Conservation (phyloP, 2,113 vertebrate genomes). For the Catharus fuscescens region DNA sequence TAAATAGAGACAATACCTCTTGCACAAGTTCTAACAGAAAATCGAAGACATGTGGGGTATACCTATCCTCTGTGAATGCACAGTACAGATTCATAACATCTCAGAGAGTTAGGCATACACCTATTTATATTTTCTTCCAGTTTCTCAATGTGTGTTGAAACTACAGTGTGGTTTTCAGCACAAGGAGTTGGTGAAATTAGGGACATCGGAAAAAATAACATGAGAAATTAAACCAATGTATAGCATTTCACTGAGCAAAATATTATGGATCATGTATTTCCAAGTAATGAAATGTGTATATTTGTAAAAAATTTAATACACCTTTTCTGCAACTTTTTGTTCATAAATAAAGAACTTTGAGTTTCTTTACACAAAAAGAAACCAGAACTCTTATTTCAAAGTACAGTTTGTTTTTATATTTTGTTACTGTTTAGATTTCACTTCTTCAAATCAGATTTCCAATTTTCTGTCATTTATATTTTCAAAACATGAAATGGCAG, state of each 20-base stretch:
- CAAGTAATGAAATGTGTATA: background rate
- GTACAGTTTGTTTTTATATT: too few species aligned
- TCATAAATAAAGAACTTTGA: background rate
- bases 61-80: background rate
- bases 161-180: background rate
- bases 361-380: background rate
- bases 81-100: background rate
- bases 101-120: background rate
- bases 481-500: background rate
- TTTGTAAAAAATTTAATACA: too few species aligned
- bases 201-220: background rate
- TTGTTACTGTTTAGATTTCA: background rate
- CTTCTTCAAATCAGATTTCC: background rate
- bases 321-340: background rate
- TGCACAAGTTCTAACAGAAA: background rate
- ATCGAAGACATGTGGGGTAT: rapidly evolving
- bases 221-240: background rate
- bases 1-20: background rate
- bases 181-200: background rate
- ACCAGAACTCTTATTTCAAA: background rate
- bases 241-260: background rate
- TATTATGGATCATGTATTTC: background rate
- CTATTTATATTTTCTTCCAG: background rate
- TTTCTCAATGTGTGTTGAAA: background rate
- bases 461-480: background rate